Percentiles rank a stretch among this genome's conserved stretches.
Evolutionary conservation across 2,797 vertebrate species (phyloP).

Genomic region (Graptemys geographica): DNA sequence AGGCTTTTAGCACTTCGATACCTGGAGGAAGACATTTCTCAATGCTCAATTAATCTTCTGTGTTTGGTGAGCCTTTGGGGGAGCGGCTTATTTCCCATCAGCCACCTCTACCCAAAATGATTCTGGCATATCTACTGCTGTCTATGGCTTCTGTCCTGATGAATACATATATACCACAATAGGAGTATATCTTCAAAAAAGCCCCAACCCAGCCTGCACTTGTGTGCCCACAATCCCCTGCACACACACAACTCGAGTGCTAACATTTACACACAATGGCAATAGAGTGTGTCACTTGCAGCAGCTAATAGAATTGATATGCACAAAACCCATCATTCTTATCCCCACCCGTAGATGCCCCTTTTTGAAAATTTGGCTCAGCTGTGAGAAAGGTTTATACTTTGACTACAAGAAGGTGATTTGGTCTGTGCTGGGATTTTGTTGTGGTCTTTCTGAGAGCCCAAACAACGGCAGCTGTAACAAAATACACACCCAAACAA

Average conservation of each 20-base stretch:
- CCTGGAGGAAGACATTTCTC: not conserved
- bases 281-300: not conserved
- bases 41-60: not conserved
- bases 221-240: not conserved
- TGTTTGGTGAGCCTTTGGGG: not conserved
- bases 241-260: not conserved
- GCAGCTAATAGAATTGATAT: not conserved
- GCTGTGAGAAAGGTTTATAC: not conserved
- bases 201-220: not conserved
- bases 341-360: not conserved
- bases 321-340: not conserved
- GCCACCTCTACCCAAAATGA: not conserved
- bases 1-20: not conserved
- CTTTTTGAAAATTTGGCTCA: not conserved
- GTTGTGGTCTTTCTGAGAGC: not conserved
- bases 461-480: not conserved
- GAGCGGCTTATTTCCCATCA: not conserved
- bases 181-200: not conserved
- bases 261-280: fast-evolving
- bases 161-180: not conserved
- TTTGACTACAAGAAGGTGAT: not conserved
- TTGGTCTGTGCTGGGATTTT: not conserved
- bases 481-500: not conserved
- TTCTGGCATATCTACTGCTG: not conserved
- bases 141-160: not conserved